Conservation (phyloP, 2,797 vertebrate species). For the Typhlichthys subterraneus region DNA sequence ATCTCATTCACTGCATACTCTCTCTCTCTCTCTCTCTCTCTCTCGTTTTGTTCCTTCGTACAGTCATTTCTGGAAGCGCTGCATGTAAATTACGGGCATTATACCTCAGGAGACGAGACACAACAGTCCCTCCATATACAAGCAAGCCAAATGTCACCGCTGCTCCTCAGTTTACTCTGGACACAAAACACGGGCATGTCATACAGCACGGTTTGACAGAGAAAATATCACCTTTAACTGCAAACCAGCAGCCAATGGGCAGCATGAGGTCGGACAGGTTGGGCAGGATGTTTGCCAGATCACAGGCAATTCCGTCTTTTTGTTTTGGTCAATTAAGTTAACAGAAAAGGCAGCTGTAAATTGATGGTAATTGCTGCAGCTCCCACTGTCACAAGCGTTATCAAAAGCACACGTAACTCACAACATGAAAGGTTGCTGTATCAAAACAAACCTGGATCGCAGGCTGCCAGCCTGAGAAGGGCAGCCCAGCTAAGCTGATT, state of each 20-base stretch:
- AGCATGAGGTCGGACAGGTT: neutral
- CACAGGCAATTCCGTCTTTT: conserved; percentile 35
- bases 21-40: conserved; percentile 30
- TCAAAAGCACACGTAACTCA: conserved; percentile 34
- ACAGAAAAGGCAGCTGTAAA: conserved; percentile 37
- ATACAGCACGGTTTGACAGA: conserved; percentile 42
- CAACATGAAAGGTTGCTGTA: conserved; percentile 49
- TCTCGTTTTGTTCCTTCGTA: conserved; percentile 36
- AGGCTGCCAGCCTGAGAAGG: conserved; percentile 71
- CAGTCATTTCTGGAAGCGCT: conserved; percentile 71
- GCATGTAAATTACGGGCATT: conserved; percentile 71
- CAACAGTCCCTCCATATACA: conserved; percentile 34
- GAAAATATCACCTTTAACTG: conserved; percentile 39
- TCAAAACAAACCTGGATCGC: conserved; percentile 60
- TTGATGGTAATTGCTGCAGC: conserved; percentile 48
- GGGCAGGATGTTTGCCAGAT: conserved; percentile 37
- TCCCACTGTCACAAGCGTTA: conserved; percentile 32
- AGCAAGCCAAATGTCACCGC: conserved; percentile 51
- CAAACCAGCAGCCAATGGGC: conserved; percentile 1
- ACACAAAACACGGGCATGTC: conserved; percentile 13
- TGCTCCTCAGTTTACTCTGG: conserved; percentile 41
- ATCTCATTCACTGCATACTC: conserved; percentile 36
- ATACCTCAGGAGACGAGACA: conserved; percentile 56
- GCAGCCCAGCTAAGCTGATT: conserved; percentile 73
- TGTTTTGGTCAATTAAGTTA: conserved; percentile 46